A percentile compares a stretch with the other conserved stretches of the same genome.
Evolutionary conservation across 2,797 vertebrate species (phyloP).

Genomic region (Sebastes nivosus): DNA sequence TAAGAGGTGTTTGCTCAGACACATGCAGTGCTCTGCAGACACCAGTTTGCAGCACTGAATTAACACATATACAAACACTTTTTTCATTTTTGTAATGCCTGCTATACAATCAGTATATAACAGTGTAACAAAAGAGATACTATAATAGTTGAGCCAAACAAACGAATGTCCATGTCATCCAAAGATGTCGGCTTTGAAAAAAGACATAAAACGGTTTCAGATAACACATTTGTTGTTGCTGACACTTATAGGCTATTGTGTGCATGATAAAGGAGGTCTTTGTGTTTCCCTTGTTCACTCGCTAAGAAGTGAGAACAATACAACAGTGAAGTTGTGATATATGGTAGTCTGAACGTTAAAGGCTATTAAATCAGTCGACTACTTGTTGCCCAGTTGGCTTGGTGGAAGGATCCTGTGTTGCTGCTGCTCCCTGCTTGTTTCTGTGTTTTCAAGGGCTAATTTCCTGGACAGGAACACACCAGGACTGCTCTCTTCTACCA

Average conservation of each 20-base stretch:
- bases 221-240: constrained; percentile 54
- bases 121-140: neutral
- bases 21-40: constrained; percentile 9
- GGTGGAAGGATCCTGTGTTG: constrained; percentile 71
- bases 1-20: neutral
- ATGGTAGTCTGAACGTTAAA: constrained; percentile 74
- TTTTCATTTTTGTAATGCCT: neutral
- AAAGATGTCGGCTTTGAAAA: constrained; percentile 48
- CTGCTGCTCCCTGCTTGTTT: constrained; percentile 39
- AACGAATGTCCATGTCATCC: neutral
- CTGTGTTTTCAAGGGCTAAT: constrained; percentile 52
- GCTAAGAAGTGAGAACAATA: constrained; percentile 58
- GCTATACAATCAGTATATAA: neutral
- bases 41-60: neutral
- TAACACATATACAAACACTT: neutral
- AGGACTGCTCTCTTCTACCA: neutral
- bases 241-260: constrained; percentile 57
- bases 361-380: constrained; percentile 67
- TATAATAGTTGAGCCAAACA: neutral
- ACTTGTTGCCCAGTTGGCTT: constrained; percentile 61
- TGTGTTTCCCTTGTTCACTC: constrained; percentile 37
- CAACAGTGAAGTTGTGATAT: constrained; percentile 63
- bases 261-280: constrained; percentile 53
- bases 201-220: constrained; percentile 59
- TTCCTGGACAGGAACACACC: constrained; percentile 16